Percentiles rank a stretch among this genome's conserved stretches.
These are phyloP conservation scores for Harpagifer antarcticus DNA, from an alignment of 2,797 vertebrate genomes.

Conservation along the genomic window DNA sequence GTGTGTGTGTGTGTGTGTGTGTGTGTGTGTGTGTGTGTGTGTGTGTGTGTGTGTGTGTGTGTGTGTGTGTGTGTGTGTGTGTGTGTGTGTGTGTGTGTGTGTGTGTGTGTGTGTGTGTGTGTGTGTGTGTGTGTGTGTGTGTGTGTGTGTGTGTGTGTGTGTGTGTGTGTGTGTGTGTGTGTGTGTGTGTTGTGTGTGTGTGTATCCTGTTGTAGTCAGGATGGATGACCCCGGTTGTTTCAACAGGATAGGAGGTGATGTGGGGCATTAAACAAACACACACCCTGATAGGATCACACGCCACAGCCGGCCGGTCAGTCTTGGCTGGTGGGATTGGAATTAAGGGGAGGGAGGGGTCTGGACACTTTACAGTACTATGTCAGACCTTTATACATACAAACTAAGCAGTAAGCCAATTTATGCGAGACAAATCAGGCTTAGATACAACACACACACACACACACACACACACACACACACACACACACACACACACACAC, in stretches of 20 bases:
- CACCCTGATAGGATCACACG: constrained; percentile 37
- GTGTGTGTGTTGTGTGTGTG: background rate
- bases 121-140: background rate
- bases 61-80: background rate
- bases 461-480: constrained; percentile 12
- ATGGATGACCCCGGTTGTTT: constrained; percentile 50
- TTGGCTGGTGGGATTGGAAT: constrained; percentile 15
- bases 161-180: background rate
- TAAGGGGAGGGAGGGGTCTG: background rate
- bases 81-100: background rate
- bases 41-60: background rate
- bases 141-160: background rate
- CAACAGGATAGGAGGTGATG: constrained; percentile 44
- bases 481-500: background rate
- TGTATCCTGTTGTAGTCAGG: constrained; percentile 35
- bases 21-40: background rate
- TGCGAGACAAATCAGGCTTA: too few relatives aligned
- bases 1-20: background rate
- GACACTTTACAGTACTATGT: background rate
- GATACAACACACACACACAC: background rate
- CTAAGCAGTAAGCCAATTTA: too few relatives aligned
- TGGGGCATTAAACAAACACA: constrained; percentile 32
- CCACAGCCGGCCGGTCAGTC: constrained; percentile 36
- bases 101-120: background rate
- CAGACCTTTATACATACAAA: background rate